Percentiles rank a stretch among this genome's conserved stretches.
These are phyloP conservation scores for Xestia ashworthii DNA, from an alignment of 2,888 invertebrate species.

Conservation along the genomic window DNA sequence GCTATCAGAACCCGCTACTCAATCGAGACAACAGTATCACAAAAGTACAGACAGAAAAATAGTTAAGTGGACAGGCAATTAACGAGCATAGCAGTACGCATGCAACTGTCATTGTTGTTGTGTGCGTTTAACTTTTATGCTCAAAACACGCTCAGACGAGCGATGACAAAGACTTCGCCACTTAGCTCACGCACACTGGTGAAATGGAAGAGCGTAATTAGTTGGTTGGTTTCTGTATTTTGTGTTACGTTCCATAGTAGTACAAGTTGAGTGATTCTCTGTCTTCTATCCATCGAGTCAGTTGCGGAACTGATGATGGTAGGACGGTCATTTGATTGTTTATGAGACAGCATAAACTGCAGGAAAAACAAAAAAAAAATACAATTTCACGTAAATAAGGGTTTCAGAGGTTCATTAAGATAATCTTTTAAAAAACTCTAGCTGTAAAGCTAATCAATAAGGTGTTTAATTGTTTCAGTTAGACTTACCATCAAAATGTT, in stretches of 20 bases:
- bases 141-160: constrained; percentile 45
- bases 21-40: constrained; percentile 7
- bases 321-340: background rate
- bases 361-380: background rate
- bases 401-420: background rate
- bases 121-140: constrained; percentile 50
- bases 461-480: background rate
- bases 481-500: background rate
- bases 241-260: constrained; percentile 2
- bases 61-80: constrained; percentile 53
- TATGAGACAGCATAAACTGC: background rate
- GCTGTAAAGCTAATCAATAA: background rate
- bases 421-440: background rate
- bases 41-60: constrained; percentile 10
- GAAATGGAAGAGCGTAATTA: constrained; percentile 45
- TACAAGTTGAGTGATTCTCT: background rate
- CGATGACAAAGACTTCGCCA: constrained; percentile 48
- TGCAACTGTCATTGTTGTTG: constrained; percentile 45
- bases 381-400: background rate
- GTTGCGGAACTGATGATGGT: background rate
- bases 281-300: background rate
- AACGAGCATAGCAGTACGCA: constrained; percentile 23
- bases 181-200: constrained; percentile 49
- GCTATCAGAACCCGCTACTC: background rate
- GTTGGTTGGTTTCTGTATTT: constrained; percentile 37